These are phyloP conservation scores for Danio jaintianensis DNA, from an alignment of 2,797 vertebrate genomes.

Conservation along the genomic window DNA sequence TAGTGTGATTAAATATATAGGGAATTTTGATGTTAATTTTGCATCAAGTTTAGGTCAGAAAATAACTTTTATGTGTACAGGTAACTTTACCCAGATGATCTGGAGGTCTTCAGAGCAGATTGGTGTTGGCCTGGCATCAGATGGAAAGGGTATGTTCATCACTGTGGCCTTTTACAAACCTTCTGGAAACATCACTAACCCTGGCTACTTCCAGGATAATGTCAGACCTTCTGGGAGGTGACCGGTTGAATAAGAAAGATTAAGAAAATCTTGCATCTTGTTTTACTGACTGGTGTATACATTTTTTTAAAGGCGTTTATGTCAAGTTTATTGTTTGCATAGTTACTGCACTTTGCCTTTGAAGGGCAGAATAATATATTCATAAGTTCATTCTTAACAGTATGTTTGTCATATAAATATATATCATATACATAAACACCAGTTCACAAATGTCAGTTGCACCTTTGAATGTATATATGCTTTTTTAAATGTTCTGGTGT, in stretches of 20 bases:
- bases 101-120: constrained; percentile 64
- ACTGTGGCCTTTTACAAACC: constrained; percentile 68
- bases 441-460: not conserved
- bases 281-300: too few species aligned
- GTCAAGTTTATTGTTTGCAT: too few species aligned
- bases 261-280: not conserved
- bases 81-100: constrained; percentile 73
- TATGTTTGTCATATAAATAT: not conserved
- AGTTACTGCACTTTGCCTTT: too few species aligned
- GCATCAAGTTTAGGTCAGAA: not conserved
- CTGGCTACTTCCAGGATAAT: constrained; percentile 69
- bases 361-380: not conserved
- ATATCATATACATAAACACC: not conserved
- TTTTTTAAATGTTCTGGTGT: not conserved
- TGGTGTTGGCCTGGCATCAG: constrained; percentile 64
- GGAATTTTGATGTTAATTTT: too few species aligned
- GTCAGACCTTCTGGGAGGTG: constrained; percentile 55
- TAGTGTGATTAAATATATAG: too few species aligned
- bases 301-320: too few species aligned
- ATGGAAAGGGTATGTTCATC: constrained; percentile 65
- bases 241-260: constrained; percentile 9
- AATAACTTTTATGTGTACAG: constrained; percentile 40
- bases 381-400: not conserved
- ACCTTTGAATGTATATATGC: not conserved
- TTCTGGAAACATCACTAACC: constrained; percentile 68